Conservation (phyloP, 1,140 invertebrate genomes). For the Papilio polyxenes region DNA sequence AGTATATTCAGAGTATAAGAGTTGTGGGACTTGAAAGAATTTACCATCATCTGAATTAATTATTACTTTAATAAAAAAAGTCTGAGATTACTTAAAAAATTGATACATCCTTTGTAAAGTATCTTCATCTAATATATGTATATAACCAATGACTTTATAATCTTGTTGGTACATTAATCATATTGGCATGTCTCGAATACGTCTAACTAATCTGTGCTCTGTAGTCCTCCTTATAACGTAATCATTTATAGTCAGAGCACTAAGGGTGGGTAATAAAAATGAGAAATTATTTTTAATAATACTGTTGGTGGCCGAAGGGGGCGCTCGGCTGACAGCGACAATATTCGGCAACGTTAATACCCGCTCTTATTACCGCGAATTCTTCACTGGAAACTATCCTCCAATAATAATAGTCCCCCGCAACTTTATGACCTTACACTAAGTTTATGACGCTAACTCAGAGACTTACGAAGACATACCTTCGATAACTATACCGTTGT, state of each 20-base stretch:
- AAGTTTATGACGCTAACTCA: slow-evolving; percentile 54
- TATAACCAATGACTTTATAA: not conserved
- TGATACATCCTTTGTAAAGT: no score
- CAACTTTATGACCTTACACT: slow-evolving; percentile 63
- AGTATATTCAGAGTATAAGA: no score
- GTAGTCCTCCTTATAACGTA: slow-evolving; percentile 42
- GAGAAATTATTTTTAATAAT: slow-evolving; percentile 70
- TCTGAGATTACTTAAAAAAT: no score
- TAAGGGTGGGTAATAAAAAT: slow-evolving; percentile 58
- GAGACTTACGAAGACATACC: slow-evolving; percentile 27
- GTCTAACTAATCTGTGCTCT: slow-evolving; percentile 27
- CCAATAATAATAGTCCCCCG: slow-evolving; percentile 66
- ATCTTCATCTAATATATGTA: no score
- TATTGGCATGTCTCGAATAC: slow-evolving; percentile 7
- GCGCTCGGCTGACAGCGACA: slow-evolving; percentile 56
- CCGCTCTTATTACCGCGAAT: slow-evolving; percentile 67
- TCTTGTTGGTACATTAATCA: slow-evolving; percentile 21
- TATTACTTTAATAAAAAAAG: no score
- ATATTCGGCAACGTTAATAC: slow-evolving; percentile 66
- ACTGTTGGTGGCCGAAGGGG: slow-evolving; percentile 45
- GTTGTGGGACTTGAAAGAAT: no score
- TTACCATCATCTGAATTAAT: no score
- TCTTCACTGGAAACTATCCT: slow-evolving; percentile 59
- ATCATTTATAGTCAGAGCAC: slow-evolving; percentile 55
- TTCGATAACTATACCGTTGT: not conserved